Evolutionary conservation across 2,113 vertebrate genomes (phyloP).

Genomic region (Peromyscus maniculatus): DNA sequence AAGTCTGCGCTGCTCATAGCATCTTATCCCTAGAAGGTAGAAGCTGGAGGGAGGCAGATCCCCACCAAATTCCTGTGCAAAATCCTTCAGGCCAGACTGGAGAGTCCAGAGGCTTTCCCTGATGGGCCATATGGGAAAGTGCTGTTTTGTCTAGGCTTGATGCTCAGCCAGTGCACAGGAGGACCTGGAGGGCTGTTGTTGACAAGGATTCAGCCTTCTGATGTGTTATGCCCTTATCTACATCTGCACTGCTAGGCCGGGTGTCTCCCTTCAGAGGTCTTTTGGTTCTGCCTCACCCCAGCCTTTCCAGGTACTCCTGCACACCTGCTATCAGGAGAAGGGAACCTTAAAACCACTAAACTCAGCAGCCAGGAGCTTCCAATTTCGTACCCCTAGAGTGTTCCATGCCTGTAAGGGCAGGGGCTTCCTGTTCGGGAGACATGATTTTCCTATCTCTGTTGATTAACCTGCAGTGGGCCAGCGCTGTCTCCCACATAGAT

Average conservation of each 20-base stretch:
- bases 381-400: not conserved
- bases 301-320: not conserved
- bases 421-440: not conserved
- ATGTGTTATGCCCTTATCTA: not conserved
- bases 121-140: not conserved
- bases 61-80: not conserved
- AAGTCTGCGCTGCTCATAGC: not conserved
- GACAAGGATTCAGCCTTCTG: not conserved
- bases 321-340: not conserved
- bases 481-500: not conserved
- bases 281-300: not conserved
- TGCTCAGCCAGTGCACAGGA: not conserved
- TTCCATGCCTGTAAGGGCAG: not conserved
- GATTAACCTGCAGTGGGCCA: not conserved
- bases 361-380: not conserved
- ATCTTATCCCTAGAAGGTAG: not conserved
- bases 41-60: not conserved
- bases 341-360: not conserved
- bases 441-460: not conserved
- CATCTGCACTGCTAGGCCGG: not conserved
- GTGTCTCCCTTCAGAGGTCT: not conserved
- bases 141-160: not conserved
- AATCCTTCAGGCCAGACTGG: conserved; percentile 2
- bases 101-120: not conserved
- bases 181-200: not conserved